Conservation (phyloP, 1,140 invertebrate species). For the Drosophila subobscura region DNA sequence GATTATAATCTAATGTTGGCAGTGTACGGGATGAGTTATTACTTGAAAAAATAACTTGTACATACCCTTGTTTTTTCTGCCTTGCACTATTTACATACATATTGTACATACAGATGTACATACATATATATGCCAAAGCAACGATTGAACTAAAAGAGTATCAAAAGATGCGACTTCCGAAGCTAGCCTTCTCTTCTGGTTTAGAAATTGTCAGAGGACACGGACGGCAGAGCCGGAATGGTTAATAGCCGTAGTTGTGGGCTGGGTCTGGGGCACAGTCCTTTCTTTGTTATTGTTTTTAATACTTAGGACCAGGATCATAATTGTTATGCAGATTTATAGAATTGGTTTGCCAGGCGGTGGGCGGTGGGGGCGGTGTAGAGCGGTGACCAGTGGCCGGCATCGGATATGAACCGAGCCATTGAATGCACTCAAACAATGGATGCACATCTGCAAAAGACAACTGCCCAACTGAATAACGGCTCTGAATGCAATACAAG, state of each 20-base stretch:
- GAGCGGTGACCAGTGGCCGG: slow-evolving; percentile 37
- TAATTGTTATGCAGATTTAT: slow-evolving; percentile 81
- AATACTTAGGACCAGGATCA: slow-evolving; percentile 67
- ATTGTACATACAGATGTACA: too few species aligned
- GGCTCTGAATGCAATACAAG: slow-evolving; percentile 32
- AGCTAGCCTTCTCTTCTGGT: too few species aligned
- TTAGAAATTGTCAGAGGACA: slow-evolving; percentile 64
- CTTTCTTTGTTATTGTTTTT: slow-evolving; percentile 62
- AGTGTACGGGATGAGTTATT: too few species aligned
- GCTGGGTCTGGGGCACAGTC: background rate
- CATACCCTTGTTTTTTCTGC: too few species aligned
- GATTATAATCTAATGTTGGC: too few species aligned
- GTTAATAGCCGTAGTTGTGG: slow-evolving; percentile 37
- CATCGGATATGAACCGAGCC: slow-evolving; percentile 44
- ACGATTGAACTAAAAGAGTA: too few species aligned
- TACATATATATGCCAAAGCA: too few species aligned
- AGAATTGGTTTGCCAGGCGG: slow-evolving; percentile 59
- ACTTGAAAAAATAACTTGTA: too few species aligned
- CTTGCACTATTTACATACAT: too few species aligned
- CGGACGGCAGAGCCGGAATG: slow-evolving; percentile 47
- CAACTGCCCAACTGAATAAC: slow-evolving; percentile 51
- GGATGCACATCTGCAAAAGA: slow-evolving; percentile 29
- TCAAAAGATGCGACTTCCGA: too few species aligned
- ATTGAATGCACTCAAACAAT: slow-evolving; percentile 44
- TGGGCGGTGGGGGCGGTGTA: background rate